Base-by-base conservation (phyloP, 1,140 invertebrate species). In the Lutraria rhynchaena region DNA sequence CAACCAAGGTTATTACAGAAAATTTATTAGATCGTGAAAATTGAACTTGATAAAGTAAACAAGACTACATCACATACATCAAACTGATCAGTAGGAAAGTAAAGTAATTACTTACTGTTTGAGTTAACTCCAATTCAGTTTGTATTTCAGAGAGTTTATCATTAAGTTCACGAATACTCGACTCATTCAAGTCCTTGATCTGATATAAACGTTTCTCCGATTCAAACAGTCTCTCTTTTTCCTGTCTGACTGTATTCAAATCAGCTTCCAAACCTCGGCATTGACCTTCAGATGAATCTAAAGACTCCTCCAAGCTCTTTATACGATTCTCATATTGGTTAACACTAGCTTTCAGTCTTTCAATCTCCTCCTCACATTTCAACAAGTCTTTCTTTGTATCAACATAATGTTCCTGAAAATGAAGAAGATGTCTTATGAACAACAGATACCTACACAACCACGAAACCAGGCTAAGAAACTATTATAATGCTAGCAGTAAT, bases 361-460 rank as follows among this genome's bases (percentile, higher is more conserved):
- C 77, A 0, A 83, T 57, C 13, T 85, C 44, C 44, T 53, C 71
- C 17, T 84, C 65, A 37, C 33, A 44, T 53, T 41, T 71, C 46
- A 81, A 49, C n/a, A 80, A 41, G 33, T 67, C 35, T 27, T 81
- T 78, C 24, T 80, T 78, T 24, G 69, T 37, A 24, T 70, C 81
- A 15, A 49, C 55, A 41, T 71, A 84, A 53, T 85, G 83, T 53
- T 70, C 61, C 83, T 86, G 35, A 49, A 81, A 82, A 29, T n/a
- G n/a, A n/a, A n/a, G n/a, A n/a, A n/a, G n/a, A n/a, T n/a, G n/a
- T n/a, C n/a, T n/a, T n/a, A n/a, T n/a, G n/a, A n/a, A n/a, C n/a
- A n/a, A n/a, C n/a, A n/a, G n/a, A n/a, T n/a, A n/a, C n/a, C n/a
- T n/a, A n/a, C n/a, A n/a, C n/a, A n/a, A n/a, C n/a, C n/a, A n/a